Evolutionary conservation across 1,140 invertebrate genomes (phyloP).

Genomic region (Cecropterus lyciades): DNA sequence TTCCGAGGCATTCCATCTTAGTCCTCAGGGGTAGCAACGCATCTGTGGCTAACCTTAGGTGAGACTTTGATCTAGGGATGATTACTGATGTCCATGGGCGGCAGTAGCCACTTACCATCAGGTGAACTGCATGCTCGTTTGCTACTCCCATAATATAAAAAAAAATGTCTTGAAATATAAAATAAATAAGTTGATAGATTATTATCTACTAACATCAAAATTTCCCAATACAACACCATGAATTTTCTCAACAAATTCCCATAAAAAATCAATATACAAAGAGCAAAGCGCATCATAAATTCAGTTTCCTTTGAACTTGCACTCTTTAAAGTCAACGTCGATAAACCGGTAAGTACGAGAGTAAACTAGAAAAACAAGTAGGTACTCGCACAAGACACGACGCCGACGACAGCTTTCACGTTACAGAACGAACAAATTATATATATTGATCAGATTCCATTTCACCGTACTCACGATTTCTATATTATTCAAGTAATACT

Average conservation of each 20-base stretch:
- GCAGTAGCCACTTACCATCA: no score
- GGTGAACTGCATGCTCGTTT: no score
- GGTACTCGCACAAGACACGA: background rate
- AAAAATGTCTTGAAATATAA: no score
- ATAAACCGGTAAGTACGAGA: background rate
- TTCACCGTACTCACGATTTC: slow-evolving; percentile 18
- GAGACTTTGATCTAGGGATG: no score
- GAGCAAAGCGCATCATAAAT: background rate
- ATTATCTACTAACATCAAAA: no score
- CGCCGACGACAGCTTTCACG: slow-evolving; percentile 11
- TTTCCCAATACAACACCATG: no score
- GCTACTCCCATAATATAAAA: no score
- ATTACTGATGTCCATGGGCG: no score
- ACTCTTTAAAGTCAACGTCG: slow-evolving; percentile 5
- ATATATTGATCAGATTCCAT: slow-evolving; percentile 19
- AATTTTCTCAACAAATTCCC: background rate
- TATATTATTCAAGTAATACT: slow-evolving; percentile 8
- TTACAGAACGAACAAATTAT: slow-evolving; percentile 17
- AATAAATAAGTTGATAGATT: no score
- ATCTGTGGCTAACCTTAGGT: no score
- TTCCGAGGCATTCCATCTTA: no score
- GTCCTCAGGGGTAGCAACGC: no score
- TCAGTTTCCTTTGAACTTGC: background rate
- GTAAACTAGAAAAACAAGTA: slow-evolving; percentile 11
- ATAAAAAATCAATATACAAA: background rate